Conservation (phyloP, 2,797 vertebrate genomes). For the Champsocephalus gunnari region DNA sequence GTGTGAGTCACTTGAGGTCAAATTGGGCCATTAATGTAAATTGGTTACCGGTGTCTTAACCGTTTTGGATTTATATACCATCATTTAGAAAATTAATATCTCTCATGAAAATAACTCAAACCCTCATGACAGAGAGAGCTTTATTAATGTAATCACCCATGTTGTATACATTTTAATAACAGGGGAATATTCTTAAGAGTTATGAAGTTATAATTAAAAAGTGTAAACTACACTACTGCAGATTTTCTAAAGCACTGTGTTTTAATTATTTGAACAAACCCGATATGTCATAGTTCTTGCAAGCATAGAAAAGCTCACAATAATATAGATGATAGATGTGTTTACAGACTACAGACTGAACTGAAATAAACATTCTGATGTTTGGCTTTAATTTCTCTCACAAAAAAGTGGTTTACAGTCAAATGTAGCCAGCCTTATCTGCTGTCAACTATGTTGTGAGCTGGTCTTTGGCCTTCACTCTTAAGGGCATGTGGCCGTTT, state of each 20-base stretch:
- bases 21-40: constrained; percentile 42
- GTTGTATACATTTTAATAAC: constrained; percentile 17
- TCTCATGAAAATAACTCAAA: constrained; percentile 36
- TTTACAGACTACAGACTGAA: not conserved
- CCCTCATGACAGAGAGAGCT: constrained; percentile 9
- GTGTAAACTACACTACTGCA: not conserved
- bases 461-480: no score
- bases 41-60: constrained; percentile 7
- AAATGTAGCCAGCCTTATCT: not conserved
- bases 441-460: not conserved
- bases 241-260: not conserved
- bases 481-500: not conserved
- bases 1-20: constrained; percentile 31
- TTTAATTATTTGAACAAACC: not conserved
- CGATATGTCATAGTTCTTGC: not conserved
- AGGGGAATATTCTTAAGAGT: not conserved
- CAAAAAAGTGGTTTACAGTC: not conserved
- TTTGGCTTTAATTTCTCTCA: not conserved
- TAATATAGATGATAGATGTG: not conserved
- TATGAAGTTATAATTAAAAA: not conserved
- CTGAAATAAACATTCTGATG: not conserved
- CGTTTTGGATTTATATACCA: constrained; percentile 40
- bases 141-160: constrained; percentile 9
- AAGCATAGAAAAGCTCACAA: not conserved
- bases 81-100: constrained; percentile 49